Conservation (phyloP, 2,888 invertebrate species). For the Drosophila nr. perissopoda region DNA sequence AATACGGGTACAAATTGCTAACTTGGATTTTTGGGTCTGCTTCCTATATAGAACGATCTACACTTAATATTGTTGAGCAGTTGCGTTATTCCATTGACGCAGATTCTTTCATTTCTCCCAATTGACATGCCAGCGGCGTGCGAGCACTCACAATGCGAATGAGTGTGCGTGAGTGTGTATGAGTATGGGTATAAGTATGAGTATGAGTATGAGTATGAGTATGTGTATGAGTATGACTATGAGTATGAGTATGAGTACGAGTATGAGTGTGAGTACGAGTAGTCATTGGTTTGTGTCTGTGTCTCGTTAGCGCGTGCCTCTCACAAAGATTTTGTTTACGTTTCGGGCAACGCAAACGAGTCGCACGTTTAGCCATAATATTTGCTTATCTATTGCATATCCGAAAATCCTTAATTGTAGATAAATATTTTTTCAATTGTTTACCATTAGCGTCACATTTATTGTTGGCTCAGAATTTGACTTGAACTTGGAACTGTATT, state of each 20-base stretch:
- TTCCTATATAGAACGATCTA: not conserved
- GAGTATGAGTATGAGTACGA: not conserved
- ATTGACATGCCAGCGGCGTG: conserved; percentile 41
- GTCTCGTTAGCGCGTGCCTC: conserved; percentile 42
- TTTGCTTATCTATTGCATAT: conserved; percentile 56
- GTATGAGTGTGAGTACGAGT: not conserved
- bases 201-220: not conserved
- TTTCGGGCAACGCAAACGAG: conserved; percentile 34
- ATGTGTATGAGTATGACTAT: not conserved
- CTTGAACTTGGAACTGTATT: not conserved
- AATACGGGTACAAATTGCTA: not conserved
- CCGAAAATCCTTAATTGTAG: conserved; percentile 17
- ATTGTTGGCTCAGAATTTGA: not conserved
- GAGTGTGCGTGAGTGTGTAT: not conserved
- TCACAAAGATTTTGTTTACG: conserved; percentile 39
- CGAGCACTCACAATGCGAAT: conserved; percentile 4
- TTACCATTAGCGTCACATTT: conserved; percentile 25
- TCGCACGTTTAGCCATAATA: conserved; percentile 51
- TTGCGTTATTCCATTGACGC: conserved; percentile 34
- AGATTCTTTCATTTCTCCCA: conserved; percentile 18
- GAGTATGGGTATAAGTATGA: not conserved
- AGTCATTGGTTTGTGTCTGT: conserved; percentile 4
- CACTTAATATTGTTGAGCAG: not conserved
- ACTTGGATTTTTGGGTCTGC: not conserved
- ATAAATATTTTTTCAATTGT: conserved; percentile 18